Base-by-base conservation (phyloP, 2,797 vertebrate genomes). In the Mus minutoides region DNA sequence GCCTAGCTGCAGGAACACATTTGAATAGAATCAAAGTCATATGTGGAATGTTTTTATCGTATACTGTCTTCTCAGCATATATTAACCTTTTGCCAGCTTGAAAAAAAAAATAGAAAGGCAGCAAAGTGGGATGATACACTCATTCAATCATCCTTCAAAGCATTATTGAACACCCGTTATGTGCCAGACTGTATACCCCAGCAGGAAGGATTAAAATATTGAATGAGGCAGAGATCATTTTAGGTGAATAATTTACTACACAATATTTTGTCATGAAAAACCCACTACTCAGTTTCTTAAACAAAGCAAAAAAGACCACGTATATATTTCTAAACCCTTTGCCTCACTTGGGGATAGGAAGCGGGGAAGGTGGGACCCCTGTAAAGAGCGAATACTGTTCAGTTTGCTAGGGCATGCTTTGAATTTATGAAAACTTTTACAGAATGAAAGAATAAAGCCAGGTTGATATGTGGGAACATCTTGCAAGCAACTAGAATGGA, bases 11-110 rank as follows among this genome's bases (percentile, higher is more conserved):
- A 89, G 93, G 93, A 97, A 94, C 96, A 96, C 83, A 95, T 97
- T 97, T 97, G 97, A 97, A 97, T 95, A 97, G 95, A 98, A 96
- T 96, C 96, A 97, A 94, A 98, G 97, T 97, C 97, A 94, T 95
- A 96, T 84, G 94, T 94, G 95, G 62, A 85, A 89, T 73, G 77
- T 95, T 95, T 97, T 83, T 43, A 93, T 94, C 92, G 40, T 92
- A 93, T 84, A 96, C 94, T 93, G 86, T 94, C 95, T 97, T 95
- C 89, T 94, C 92, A 75, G 96, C 93, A 97, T 97, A 95, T 89
- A 97, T 97, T 97, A 97, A 97, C 95, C 96, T 97, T 98, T 97
- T 62, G 58, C 64, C 92, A 96, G 92, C 79, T 96, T 96, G 52
- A 56, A 71, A 75, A 95, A 93, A 82, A 71, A 94, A 83, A 71